phyloP scores from a whole-genome alignment of 2,113 vertebrate species.

The Hyaena hyaena region DNA sequence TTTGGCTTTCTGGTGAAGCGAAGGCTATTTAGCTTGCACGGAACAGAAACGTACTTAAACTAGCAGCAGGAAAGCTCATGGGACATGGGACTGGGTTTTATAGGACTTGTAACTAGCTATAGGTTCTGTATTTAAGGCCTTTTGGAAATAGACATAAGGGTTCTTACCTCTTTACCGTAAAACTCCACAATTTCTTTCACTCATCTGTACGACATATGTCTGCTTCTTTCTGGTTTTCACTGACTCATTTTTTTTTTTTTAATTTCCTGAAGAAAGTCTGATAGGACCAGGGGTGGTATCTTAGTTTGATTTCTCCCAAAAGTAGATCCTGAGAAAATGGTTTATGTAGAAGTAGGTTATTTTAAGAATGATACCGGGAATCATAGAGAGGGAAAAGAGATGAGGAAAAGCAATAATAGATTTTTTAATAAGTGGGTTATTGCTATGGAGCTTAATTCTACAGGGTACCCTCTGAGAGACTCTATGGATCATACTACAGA shows the following conservation, averaged over 20 bases:
- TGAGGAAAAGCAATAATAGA: background rate
- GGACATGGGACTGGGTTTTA: background rate
- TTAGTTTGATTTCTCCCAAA: background rate
- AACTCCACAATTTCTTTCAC: background rate
- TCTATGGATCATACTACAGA: background rate
- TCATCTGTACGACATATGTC: background rate
- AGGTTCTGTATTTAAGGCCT: background rate
- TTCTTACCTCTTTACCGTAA: background rate
- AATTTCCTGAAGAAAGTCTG: conserved; percentile 46
- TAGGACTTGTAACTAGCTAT: background rate
- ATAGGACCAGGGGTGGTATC: background rate
- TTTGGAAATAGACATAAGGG: background rate
- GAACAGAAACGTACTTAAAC: background rate
- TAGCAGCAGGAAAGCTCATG: background rate
- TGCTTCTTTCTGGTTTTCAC: background rate
- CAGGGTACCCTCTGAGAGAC: background rate
- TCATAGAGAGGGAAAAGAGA: background rate
- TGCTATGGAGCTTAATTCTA: background rate
- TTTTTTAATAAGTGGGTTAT: background rate
- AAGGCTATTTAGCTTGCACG: conserved; percentile 4
- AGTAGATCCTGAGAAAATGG: background rate
- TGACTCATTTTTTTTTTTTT: background rate
- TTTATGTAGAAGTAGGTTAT: background rate
- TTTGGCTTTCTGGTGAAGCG: background rate
- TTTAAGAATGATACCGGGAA: background rate